Conservation (phyloP, 2,888 invertebrate genomes). For the Drosophila testacea region DNA sequence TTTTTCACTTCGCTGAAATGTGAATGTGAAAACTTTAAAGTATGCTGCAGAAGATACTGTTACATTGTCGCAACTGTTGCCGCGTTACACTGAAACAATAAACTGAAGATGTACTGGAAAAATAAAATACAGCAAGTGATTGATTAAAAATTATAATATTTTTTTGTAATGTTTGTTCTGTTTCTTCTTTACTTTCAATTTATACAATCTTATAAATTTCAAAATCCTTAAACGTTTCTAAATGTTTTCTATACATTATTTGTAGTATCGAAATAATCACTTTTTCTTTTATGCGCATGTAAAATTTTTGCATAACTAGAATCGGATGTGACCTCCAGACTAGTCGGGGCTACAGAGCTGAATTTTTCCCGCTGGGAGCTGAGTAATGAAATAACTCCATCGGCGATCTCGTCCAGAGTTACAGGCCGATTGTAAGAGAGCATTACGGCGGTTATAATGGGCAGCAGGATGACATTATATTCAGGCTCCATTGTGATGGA, state of each 20-base stretch:
- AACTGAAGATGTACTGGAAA: not conserved
- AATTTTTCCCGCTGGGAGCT: constrained; percentile 40
- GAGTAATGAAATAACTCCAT: constrained; percentile 48
- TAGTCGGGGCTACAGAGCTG: not conserved
- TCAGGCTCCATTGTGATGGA: constrained; percentile 45
- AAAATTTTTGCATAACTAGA: constrained; percentile 18
- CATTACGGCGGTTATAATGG: constrained; percentile 67
- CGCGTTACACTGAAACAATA: constrained; percentile 3
- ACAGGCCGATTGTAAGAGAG: constrained; percentile 59
- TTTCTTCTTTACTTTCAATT: not conserved
- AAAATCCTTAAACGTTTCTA: not conserved
- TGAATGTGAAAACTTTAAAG: constrained; percentile 40
- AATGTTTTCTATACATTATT: not conserved
- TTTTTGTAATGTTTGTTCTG: no score
- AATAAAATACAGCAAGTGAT: not conserved
- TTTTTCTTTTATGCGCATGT: constrained; percentile 10
- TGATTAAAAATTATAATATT: not conserved
- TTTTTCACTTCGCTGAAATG: constrained; percentile 44
- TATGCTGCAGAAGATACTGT: constrained; percentile 4
- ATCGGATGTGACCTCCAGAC: constrained; percentile 37
- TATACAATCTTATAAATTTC: not conserved
- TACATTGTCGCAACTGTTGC: constrained; percentile 9
- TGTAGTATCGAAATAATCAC: not conserved
- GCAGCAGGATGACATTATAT: constrained; percentile 47
- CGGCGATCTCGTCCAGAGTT: constrained; percentile 63